Evolutionary conservation across 1,140 invertebrate genomes (phyloP).

Genomic region (Drosophila chauvacae): DNA sequence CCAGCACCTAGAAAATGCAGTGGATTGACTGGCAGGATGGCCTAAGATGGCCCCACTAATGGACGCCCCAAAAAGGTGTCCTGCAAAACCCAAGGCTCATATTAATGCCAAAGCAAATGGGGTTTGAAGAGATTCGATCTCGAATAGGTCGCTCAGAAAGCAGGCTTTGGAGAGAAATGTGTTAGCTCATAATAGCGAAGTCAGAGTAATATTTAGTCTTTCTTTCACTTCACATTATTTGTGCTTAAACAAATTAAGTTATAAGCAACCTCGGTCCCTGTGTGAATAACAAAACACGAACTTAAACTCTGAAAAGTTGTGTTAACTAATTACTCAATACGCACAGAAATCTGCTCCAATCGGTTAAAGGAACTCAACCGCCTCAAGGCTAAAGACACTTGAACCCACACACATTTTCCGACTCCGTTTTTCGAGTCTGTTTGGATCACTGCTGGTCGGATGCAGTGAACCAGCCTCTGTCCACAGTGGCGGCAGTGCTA

Average conservation of each 20-base stretch:
- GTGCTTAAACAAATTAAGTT: too few relatives aligned
- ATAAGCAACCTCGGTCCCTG: too few relatives aligned
- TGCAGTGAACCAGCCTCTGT: constrained; percentile 47
- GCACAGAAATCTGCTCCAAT: not conserved
- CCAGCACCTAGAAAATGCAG: constrained; percentile 42
- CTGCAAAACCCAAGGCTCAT: not conserved
- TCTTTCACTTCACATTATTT: too few relatives aligned
- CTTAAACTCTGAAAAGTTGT: too few relatives aligned
- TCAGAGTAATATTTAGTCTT: too few relatives aligned
- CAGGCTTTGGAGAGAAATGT: not conserved
- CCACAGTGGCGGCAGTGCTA: constrained; percentile 62
- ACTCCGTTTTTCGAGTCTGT: constrained; percentile 21
- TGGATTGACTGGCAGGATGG: constrained; percentile 25
- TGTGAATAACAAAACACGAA: too few relatives aligned
- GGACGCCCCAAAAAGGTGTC: constrained; percentile 4
- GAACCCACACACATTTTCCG: constrained; percentile 7
- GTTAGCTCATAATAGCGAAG: too few relatives aligned
- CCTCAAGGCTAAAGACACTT: not conserved
- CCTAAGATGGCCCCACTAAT: constrained; percentile 37
- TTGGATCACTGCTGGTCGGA: constrained; percentile 51
- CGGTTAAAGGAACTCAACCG: not conserved
- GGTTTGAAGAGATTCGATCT: not conserved
- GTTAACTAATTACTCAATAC: not conserved
- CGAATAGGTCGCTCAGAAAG: too few relatives aligned
- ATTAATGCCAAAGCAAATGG: constrained; percentile 10